Base-by-base conservation (phyloP, 2,888 invertebrate species). In the Nomada ferruginata region DNA sequence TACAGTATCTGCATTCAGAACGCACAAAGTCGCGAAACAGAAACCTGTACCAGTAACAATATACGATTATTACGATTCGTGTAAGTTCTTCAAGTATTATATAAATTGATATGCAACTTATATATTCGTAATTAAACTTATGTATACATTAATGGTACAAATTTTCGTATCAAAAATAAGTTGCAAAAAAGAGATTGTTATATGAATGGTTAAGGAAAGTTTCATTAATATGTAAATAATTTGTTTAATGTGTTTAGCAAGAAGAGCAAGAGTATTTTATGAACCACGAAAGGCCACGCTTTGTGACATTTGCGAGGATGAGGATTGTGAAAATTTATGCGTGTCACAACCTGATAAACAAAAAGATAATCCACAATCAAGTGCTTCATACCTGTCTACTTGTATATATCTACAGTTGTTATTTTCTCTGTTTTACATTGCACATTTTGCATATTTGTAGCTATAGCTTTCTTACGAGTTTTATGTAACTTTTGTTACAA, bases 31-130 rank as follows among this genome's bases (percentile, higher is more conserved):
- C 15, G 97, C 98, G 4, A 95, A 97, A 70, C 98, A 98, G 90
- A 97, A 97, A 80, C 97, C 98, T 11, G 98, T 97, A 36, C 96
- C 97, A 87, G 97, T 98, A 83, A 95, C 96, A 59, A 95, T 99
- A 59, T 97, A 96, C 87, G 99, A 99, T 93, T 97, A 99, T 89
- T 99, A 98, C 90, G 98, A 99, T 93, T 97, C 97, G 83, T 97
- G 98, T 98, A 92, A 95, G 96, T 80, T 76, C 50, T 1, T 66
- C 20, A 63, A 77, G 13, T 2, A n/a, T 50, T 63, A 57, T 29
- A 59, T 13, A 42, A 11, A 20, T 70, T 26, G n/a, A 23, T 57
- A 2, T 13, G n/a, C 10, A 26, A 65, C 20, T 23, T 13, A 66
- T 57, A n/a, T n/a, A 73, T 65, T 18, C 15, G 36, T 20, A 65